phyloP scores from a whole-genome alignment of 2,797 vertebrate species.

The Phaenicophaeus curvirostris region DNA sequence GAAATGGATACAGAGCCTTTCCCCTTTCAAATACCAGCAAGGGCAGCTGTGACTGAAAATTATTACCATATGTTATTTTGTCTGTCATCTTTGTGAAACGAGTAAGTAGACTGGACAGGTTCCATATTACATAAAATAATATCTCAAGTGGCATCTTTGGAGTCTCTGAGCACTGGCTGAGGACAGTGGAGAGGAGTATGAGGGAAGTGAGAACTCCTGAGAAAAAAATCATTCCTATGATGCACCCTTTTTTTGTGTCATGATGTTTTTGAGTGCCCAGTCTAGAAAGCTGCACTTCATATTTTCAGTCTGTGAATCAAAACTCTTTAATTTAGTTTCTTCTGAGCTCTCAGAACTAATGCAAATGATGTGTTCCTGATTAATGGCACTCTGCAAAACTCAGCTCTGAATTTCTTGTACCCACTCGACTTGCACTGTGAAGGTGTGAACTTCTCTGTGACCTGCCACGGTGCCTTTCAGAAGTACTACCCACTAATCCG shows the following conservation, averaged over 20 bases:
- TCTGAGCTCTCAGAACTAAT: neutral
- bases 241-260: accelerated
- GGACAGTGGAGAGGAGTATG: neutral
- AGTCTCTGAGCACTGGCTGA: neutral
- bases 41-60: constrained; percentile 4
- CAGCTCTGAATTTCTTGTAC: neutral
- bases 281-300: neutral
- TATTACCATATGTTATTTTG: constrained; percentile 27
- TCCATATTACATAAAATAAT: constrained; percentile 24
- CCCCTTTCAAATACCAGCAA: constrained; percentile 17
- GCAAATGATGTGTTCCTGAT: neutral
- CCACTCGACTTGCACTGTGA: neutral
- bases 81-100: neutral
- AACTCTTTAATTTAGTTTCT: neutral
- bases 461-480: accelerated
- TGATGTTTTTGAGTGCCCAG: neutral
- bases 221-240: neutral
- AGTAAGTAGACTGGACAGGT: constrained; percentile 14
- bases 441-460: neutral
- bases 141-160: neutral
- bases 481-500: neutral
- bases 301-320: neutral
- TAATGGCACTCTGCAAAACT: neutral
- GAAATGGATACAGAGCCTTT: neutral
- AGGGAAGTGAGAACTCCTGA: neutral